Percentiles rank a stretch among this genome's conserved stretches.
Conservation (phyloP, 2,113 vertebrate genomes). For the Gila orcuttii region DNA sequence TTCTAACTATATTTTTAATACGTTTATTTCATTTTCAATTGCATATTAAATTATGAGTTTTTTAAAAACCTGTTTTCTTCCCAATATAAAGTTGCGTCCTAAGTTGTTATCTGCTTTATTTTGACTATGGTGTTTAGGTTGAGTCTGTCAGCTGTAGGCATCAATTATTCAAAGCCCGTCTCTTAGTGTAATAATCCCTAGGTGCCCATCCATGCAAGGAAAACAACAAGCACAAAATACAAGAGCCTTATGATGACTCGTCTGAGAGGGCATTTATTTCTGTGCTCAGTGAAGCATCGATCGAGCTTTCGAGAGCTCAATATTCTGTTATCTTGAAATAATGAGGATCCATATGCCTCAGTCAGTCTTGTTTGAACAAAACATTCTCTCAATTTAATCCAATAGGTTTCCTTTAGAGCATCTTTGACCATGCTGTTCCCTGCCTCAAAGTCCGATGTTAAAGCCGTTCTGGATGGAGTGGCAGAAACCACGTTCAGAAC, state of each 20-base stretch:
- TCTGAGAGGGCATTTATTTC: constrained; percentile 15
- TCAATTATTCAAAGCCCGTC: constrained; percentile 34
- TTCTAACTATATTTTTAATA: background rate
- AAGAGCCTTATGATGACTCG: background rate
- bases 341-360: constrained; percentile 22
- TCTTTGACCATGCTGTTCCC: constrained; percentile 64
- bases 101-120: background rate
- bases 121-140: background rate
- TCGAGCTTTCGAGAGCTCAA: background rate
- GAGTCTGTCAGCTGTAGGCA: background rate
- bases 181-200: constrained; percentile 42
- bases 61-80: background rate
- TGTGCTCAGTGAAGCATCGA: background rate
- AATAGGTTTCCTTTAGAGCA: constrained; percentile 64
- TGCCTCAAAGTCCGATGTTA: constrained; percentile 84
- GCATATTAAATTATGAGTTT: background rate
- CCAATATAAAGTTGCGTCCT: background rate
- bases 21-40: background rate
- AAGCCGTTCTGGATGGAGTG: constrained; percentile 94
- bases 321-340: constrained; percentile 19
- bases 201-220: constrained; percentile 4
- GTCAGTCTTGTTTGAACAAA: constrained; percentile 27
- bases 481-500: constrained; percentile 97
- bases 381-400: constrained; percentile 59
- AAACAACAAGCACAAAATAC: constrained; percentile 22